Percentiles rank a stretch among this genome's conserved stretches.
These are phyloP conservation scores for Kuschelorhynchus macadamiae DNA, from an alignment of 2,888 invertebrate genomes.

Conservation along the genomic window DNA sequence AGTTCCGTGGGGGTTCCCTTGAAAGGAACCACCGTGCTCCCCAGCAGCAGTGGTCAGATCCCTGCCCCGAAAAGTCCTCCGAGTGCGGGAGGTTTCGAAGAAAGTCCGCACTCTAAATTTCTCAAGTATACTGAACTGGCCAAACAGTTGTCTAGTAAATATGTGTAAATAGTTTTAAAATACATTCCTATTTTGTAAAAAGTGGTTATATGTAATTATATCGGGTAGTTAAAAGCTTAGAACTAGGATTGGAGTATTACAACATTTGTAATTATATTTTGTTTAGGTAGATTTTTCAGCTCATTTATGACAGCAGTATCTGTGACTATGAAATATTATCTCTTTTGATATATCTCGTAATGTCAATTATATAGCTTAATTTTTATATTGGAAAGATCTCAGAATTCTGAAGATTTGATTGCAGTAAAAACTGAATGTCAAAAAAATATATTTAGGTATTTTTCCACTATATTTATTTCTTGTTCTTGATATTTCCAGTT, in stretches of 20 bases:
- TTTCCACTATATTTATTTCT: too few relatives aligned
- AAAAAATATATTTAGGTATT: too few relatives aligned
- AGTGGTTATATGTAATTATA: slow-evolving; percentile 36
- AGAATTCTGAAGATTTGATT: too few relatives aligned
- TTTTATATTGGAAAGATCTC: too few relatives aligned
- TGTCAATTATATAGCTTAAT: too few relatives aligned
- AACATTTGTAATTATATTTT: too few relatives aligned
- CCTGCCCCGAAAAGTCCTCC: slow-evolving; percentile 65
- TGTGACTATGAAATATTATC: too few relatives aligned
- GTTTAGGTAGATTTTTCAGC: too few relatives aligned
- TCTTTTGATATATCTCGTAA: too few relatives aligned
- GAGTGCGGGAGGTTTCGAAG: slow-evolving; percentile 78
- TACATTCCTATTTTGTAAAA: slow-evolving; percentile 54
- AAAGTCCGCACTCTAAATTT: slow-evolving; percentile 97
- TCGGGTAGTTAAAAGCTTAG: slow-evolving; percentile 1
- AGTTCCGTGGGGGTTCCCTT: slow-evolving; percentile 59
- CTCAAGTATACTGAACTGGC: slow-evolving; percentile 98
- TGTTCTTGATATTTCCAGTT: not conserved
- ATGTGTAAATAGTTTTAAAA: slow-evolving; percentile 77
- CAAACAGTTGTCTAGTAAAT: slow-evolving; percentile 97
- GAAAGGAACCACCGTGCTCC: slow-evolving; percentile 58
- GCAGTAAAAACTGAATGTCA: too few relatives aligned
- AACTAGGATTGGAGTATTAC: not conserved
- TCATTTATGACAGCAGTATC: too few relatives aligned
- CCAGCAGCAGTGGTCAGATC: slow-evolving; percentile 56